Percentiles rank a stretch among this genome's conserved stretches.
These are phyloP conservation scores for Hydroisotoma schaefferi DNA, from an alignment of 2,888 invertebrate species.

Conservation along the genomic window DNA sequence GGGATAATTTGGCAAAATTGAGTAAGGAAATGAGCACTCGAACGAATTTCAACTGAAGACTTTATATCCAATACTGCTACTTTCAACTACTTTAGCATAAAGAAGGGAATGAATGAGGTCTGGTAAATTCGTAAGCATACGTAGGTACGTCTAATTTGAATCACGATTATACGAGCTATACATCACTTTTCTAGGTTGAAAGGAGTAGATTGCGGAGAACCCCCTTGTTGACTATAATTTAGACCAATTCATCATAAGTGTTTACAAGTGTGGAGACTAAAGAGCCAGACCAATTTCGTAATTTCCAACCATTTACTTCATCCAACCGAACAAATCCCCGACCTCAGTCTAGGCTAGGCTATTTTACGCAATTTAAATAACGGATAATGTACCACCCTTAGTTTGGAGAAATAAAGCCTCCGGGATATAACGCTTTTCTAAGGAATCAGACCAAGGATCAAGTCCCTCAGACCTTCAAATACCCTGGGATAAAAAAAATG, in stretches of 20 bases:
- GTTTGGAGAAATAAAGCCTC: neutral
- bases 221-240: too few species aligned
- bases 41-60: neutral
- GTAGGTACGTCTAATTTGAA: neutral
- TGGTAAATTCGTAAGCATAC: neutral
- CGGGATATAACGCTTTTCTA: neutral
- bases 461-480: too few species aligned
- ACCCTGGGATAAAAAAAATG: too few species aligned
- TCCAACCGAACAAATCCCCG: too few species aligned
- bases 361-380: neutral
- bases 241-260: too few species aligned
- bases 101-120: neutral
- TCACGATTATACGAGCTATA: neutral
- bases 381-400: neutral
- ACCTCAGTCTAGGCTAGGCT: too few species aligned
- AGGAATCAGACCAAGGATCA: too few species aligned
- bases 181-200: too few species aligned
- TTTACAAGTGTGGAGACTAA: too few species aligned
- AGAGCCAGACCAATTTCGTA: too few species aligned
- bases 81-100: neutral
- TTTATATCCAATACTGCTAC: neutral
- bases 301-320: too few species aligned
- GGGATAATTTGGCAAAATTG: constrained; percentile 19
- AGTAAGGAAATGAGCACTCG: constrained; percentile 19
- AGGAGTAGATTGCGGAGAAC: too few species aligned